A percentile compares a stretch with the other conserved stretches of the same genome.
These are phyloP conservation scores for Rhinella marina DNA, from an alignment of 2,797 vertebrate genomes.

Conservation along the genomic window DNA sequence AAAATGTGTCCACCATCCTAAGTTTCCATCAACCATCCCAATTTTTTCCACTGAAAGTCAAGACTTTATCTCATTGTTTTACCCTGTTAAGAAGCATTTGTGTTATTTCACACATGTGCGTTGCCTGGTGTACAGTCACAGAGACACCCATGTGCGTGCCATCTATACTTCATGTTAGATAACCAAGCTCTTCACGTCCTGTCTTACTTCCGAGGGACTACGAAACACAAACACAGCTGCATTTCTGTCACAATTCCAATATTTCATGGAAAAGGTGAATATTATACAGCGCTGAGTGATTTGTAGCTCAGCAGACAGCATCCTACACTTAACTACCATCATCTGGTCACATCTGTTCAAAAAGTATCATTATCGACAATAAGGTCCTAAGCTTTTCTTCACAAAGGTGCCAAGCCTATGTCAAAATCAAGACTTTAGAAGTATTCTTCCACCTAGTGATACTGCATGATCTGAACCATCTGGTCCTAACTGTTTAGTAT, in stretches of 20 bases:
- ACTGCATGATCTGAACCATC: background rate
- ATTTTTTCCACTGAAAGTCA: background rate
- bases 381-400: background rate
- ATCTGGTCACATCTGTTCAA: background rate
- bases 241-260: slow-evolving; percentile 4
- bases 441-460: background rate
- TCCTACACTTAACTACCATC: background rate
- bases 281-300: background rate
- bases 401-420: background rate
- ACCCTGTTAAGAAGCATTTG: background rate
- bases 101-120: background rate
- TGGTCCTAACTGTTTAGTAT: background rate
- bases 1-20: background rate
- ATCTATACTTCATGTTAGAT: background rate
- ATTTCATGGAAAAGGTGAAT: background rate
- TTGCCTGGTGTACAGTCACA: background rate
- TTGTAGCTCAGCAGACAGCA: background rate
- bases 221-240: slow-evolving; percentile 52
- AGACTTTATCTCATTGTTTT: background rate
- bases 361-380: background rate
- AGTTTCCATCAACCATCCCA: background rate
- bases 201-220: slow-evolving; percentile 11
- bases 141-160: slow-evolving; percentile 8
- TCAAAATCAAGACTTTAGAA: background rate
- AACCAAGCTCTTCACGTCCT: background rate